Conservation (phyloP, 2,113 vertebrate genomes). For the Otolemur garnettii region DNA sequence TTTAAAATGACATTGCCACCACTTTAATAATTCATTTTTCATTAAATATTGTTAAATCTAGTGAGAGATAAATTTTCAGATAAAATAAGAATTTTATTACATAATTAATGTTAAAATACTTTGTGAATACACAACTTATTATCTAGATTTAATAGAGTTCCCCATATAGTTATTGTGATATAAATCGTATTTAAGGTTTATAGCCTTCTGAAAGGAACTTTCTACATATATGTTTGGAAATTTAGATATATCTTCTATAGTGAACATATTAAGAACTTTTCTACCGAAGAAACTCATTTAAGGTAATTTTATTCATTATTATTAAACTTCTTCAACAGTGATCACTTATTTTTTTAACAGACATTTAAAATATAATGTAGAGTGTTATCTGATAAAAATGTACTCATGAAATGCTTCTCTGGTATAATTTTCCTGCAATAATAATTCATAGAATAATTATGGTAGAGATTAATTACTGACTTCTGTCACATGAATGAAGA, state of each 20-base stretch:
- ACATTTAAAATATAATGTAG: neutral
- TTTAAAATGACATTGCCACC: neutral
- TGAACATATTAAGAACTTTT: neutral
- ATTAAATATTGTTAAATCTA: neutral
- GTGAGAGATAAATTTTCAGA: neutral
- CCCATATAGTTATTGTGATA: neutral
- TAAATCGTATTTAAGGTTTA: neutral
- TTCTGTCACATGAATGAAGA: neutral
- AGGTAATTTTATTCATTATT: neutral
- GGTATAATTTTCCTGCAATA: neutral
- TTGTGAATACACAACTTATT: neutral
- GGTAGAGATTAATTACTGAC: slow-evolving; percentile 42
- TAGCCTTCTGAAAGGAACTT: neutral
- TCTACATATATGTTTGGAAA: neutral
- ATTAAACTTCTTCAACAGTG: neutral
- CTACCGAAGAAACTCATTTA: neutral
- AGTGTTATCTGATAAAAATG: neutral
- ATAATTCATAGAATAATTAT: neutral
- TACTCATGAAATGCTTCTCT: neutral
- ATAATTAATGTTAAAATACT: neutral
- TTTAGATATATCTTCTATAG: accelerated
- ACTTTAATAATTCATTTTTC: neutral
- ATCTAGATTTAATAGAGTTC: neutral
- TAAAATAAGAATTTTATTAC: neutral
- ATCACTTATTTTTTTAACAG: neutral